phyloP scores from a whole-genome alignment of 2,113 vertebrate species.

The Emydura subglobosa region DNA sequence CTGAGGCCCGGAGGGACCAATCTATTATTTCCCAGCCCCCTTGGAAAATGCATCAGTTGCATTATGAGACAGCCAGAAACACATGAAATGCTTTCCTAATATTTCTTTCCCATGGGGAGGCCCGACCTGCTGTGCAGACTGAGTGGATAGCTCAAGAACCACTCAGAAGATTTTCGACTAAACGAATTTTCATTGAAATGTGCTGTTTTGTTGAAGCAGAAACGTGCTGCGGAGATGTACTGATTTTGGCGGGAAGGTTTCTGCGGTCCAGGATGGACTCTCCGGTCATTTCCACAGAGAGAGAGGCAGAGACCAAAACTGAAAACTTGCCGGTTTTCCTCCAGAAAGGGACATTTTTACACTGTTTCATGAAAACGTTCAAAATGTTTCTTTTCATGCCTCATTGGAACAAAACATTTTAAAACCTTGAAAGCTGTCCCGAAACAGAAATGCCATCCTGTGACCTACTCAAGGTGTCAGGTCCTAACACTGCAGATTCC shows the following conservation, averaged over 20 bases:
- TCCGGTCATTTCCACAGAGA: too few species aligned
- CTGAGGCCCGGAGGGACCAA: background rate
- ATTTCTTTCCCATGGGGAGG: background rate
- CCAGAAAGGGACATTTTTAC: background rate
- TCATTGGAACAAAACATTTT: background rate
- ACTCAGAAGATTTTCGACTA: background rate
- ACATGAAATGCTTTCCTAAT: fast-evolving
- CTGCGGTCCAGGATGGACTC: too few species aligned
- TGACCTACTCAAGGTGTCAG: too few species aligned
- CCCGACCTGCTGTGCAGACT: background rate
- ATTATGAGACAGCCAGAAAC: background rate
- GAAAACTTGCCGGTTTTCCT: background rate
- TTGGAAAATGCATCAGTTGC: background rate
- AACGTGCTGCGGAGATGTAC: background rate
- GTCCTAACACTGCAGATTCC: background rate
- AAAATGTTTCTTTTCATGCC: background rate
- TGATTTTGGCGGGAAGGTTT: background rate
- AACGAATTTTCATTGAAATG: background rate
- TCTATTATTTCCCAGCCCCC: background rate
- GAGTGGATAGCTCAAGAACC: background rate
- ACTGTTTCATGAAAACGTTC: background rate
- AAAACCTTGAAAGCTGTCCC: background rate
- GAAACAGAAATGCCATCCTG: background rate
- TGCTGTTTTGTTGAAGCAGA: background rate
- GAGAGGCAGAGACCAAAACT: background rate